A percentile compares a stretch with the other conserved stretches of the same genome.
phyloP scores from a whole-genome alignment of 1,140 invertebrate genomes.

The Micrasema longulum region DNA sequence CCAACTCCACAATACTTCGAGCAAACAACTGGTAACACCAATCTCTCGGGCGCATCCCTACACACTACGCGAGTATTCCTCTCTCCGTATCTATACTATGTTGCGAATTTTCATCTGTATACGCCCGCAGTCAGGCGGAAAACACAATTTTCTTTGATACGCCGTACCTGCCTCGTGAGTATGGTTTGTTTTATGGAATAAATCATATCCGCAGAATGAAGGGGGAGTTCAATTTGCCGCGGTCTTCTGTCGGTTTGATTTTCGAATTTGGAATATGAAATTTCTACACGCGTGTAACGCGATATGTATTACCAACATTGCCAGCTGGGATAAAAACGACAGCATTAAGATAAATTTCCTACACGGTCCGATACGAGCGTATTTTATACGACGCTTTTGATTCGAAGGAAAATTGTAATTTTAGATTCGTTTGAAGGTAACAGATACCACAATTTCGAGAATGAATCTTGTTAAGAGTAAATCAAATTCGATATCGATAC shows the following conservation, averaged over 20 bases:
- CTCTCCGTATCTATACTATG: slow-evolving; percentile 10
- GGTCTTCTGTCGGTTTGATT: slow-evolving; percentile 48
- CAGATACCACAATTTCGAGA: not conserved
- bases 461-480: not conserved
- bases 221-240: slow-evolving; percentile 46
- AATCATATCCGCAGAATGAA: slow-evolving; percentile 42
- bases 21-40: slow-evolving; percentile 32
- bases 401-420: slow-evolving; percentile 1
- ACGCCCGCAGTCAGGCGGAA: slow-evolving; percentile 47
- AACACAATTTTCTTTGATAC: slow-evolving; percentile 55
- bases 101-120: slow-evolving; percentile 52
- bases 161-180: slow-evolving; percentile 53
- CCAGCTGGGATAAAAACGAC: slow-evolving; percentile 12
- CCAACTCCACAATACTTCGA: slow-evolving; percentile 7
- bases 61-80: not conserved
- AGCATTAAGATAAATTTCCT: slow-evolving; percentile 13
- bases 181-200: slow-evolving; percentile 53
- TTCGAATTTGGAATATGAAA: slow-evolving; percentile 43
- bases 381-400: not conserved
- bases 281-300: slow-evolving; percentile 28
- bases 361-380: too few species aligned
- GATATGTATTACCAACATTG: slow-evolving; percentile 19
- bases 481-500: not conserved
- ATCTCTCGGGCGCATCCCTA: slow-evolving; percentile 15
- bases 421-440: slow-evolving; percentile 4